Conservation (phyloP, 2,888 invertebrate species). For the Harpagoxenus sublaevis region DNA sequence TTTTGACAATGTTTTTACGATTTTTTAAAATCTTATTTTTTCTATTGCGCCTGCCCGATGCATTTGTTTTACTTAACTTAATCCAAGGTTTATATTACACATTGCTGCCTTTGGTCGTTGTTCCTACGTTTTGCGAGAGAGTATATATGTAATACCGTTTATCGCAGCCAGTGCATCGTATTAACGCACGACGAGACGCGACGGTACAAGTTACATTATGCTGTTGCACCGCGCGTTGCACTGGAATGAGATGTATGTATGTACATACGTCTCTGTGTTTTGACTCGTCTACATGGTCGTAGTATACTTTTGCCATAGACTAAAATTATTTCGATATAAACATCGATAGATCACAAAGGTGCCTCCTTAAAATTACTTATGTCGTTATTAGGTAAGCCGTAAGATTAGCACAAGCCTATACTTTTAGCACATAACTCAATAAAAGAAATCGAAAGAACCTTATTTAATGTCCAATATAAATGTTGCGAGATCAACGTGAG, state of each 20-base stretch:
- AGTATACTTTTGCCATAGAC: not conserved
- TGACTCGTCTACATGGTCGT: not conserved
- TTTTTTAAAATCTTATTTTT: not conserved
- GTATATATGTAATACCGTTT: not conserved
- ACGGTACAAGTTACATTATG: not conserved
- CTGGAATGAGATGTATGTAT: not conserved
- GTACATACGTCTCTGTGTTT: not conserved
- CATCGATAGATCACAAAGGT: not conserved
- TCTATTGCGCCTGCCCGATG: not conserved
- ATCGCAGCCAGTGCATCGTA: not conserved
- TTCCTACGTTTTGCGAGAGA: not conserved
- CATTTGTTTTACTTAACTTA: not conserved
- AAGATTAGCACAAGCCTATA: not conserved
- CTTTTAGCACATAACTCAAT: not conserved
- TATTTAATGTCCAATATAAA: too few relatives aligned
- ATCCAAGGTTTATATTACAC: not conserved
- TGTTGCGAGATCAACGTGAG: too few relatives aligned
- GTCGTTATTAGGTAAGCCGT: not conserved
- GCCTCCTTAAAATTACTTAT: not conserved
- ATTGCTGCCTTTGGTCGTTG: not conserved
- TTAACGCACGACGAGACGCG: not conserved
- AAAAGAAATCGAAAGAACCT: not conserved
- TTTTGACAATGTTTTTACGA: not conserved
- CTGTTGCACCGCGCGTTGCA: not conserved
- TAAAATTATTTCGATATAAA: not conserved